Evolutionary conservation across 2,797 vertebrate species (phyloP).

Genomic region (Kryptolebias ocellatus): DNA sequence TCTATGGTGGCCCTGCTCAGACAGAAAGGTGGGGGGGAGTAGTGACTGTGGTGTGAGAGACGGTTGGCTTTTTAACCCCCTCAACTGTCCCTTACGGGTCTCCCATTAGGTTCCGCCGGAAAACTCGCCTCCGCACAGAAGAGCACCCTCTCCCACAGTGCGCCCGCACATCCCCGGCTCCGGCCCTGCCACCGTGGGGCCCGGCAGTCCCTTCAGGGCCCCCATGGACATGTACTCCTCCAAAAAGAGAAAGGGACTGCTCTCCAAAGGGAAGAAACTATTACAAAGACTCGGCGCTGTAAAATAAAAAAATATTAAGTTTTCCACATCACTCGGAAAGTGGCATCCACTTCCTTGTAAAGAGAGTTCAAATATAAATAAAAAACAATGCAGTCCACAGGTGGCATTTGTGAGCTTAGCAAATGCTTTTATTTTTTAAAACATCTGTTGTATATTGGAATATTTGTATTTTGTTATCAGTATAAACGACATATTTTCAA

Average conservation of each 20-base stretch:
- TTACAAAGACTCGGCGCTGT: conserved; percentile 93
- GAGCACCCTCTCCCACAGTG: conserved; percentile 89
- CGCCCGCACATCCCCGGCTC: conserved; percentile 87
- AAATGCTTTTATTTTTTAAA: conserved; percentile 71
- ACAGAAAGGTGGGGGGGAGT: conserved; percentile 73
- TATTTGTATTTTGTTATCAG: conserved; percentile 70
- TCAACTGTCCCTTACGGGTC: conserved; percentile 87
- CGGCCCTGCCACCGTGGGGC: conserved; percentile 87
- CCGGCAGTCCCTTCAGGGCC: conserved; percentile 86
- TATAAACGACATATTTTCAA: conserved; percentile 62
- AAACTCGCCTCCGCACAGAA: conserved; percentile 90
- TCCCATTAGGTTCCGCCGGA: conserved; percentile 96
- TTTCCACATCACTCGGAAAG: conserved; percentile 37
- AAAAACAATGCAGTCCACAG: conserved; percentile 62
- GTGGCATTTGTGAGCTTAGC: conserved; percentile 77
- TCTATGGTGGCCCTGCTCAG: conserved; percentile 70
- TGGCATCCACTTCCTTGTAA: conserved; percentile 45
- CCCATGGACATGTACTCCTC: conserved; percentile 88
- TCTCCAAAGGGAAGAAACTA: conserved; percentile 96
- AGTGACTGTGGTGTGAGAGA: conserved; percentile 73
- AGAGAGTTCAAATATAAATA: conserved; percentile 21
- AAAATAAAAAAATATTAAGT: conserved; percentile 87
- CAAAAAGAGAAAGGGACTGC: conserved; percentile 95
- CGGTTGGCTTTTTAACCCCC: conserved; percentile 78
- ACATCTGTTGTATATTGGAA: conserved; percentile 70